A percentile compares a stretch with the other conserved stretches of the same genome.
Conservation (phyloP, 2,113 vertebrate genomes). For the Rhea pennata region DNA sequence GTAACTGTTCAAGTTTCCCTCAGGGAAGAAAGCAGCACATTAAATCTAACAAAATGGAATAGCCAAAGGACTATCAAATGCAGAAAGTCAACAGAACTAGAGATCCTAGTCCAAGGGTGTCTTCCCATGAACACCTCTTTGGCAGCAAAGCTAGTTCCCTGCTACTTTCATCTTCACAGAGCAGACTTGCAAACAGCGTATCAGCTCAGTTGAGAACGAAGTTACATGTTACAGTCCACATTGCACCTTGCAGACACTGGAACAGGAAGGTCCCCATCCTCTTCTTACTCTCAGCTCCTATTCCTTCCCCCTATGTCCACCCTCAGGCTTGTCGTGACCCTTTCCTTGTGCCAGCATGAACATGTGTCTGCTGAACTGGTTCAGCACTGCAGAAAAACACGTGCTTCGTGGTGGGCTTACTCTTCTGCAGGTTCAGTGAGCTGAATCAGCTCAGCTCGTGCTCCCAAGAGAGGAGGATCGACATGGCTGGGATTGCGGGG, state of each 20-base stretch:
- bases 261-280: conserved; percentile 13
- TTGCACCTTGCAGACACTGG: not conserved
- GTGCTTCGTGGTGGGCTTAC: not conserved
- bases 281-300: not conserved
- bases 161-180: not conserved
- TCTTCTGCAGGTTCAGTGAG: not conserved
- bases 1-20: not conserved
- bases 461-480: not conserved
- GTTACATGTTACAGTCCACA: not conserved
- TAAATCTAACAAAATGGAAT: not conserved
- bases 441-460: not conserved
- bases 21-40: not conserved
- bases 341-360: not conserved
- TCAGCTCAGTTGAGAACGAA: conserved; percentile 5
- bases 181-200: not conserved
- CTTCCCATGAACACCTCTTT: not conserved
- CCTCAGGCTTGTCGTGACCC: not conserved
- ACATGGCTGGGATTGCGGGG: not conserved
- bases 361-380: not conserved
- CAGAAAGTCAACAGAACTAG: not conserved
- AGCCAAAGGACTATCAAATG: not conserved
- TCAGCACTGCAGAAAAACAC: not conserved
- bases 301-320: not conserved
- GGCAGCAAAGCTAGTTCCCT: not conserved
- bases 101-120: not conserved